A percentile compares a stretch with the other conserved stretches of the same genome.
These are phyloP conservation scores for Murina feae DNA, from an alignment of 2,113 vertebrate genomes.

Conservation along the genomic window DNA sequence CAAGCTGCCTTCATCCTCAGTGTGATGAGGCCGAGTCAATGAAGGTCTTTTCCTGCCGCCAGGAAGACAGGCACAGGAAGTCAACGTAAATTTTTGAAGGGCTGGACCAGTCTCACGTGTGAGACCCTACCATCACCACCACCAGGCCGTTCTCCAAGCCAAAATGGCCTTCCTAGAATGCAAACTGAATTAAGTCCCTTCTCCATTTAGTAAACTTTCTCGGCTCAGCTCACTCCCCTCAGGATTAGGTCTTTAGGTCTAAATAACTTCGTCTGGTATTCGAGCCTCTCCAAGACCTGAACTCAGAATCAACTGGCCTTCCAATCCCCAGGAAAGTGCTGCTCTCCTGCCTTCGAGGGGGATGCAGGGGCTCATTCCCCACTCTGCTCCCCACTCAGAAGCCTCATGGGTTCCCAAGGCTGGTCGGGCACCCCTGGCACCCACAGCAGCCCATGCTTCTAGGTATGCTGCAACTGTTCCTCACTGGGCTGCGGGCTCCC, in stretches of 20 bases:
- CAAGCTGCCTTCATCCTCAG: not conserved
- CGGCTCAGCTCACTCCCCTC: not conserved
- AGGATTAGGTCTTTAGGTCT: not conserved
- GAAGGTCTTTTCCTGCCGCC: not conserved
- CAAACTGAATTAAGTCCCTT: not conserved
- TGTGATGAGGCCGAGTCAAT: not conserved
- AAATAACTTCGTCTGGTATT: not conserved
- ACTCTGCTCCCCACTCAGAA: not conserved
- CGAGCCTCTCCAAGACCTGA: not conserved
- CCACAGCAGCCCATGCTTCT: not conserved
- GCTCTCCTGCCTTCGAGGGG: not conserved
- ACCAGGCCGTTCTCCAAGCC: not conserved
- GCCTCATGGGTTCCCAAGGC: not conserved
- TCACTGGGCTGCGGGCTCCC: too few species aligned
- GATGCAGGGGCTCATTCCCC: not conserved
- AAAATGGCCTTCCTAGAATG: not conserved
- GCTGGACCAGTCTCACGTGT: not conserved
- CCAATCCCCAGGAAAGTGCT: not conserved
- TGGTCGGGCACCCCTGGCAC: not conserved
- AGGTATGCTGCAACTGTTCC: not conserved
- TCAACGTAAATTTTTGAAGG: not conserved
- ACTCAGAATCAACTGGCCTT: not conserved
- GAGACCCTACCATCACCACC: accelerated
- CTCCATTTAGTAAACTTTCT: not conserved
- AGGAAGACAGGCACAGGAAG: not conserved